These are phyloP conservation scores for Diprion similis DNA, from an alignment of 1,140 invertebrate species.

Conservation along the genomic window DNA sequence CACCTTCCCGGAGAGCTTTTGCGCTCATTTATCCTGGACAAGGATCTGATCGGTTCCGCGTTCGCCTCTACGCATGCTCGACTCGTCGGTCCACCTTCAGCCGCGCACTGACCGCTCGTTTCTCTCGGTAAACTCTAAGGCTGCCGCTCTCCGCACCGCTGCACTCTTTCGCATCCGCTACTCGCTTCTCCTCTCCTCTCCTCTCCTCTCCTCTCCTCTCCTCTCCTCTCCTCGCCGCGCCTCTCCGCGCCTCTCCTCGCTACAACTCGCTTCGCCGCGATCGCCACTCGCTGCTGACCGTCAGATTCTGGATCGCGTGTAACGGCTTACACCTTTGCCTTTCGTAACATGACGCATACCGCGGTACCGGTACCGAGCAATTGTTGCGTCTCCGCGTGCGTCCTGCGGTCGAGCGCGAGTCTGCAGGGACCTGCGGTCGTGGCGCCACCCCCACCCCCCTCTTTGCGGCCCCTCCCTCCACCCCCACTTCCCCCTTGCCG, in stretches of 20 bases:
- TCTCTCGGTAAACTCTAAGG: constrained; percentile 22
- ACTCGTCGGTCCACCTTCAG: constrained; percentile 32
- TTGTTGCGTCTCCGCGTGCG: constrained; percentile 51
- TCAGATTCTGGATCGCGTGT: too few relatives aligned
- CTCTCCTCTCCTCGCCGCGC: too few relatives aligned
- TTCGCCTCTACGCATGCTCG: constrained; percentile 34
- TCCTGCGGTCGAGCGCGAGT: constrained; percentile 52
- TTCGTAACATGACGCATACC: background rate
- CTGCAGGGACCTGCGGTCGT: constrained; percentile 50
- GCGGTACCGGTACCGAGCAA: background rate
- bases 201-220: too few relatives aligned
- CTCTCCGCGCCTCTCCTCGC: too few relatives aligned
- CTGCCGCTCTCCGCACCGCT: constrained; percentile 28
- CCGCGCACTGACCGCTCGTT: constrained; percentile 45
- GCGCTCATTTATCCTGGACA: too few relatives aligned
- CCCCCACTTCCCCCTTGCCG: constrained; percentile 32
- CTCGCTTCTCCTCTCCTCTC: constrained; percentile 15
- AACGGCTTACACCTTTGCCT: background rate
- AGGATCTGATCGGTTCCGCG: too few relatives aligned
- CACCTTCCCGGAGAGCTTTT: too few relatives aligned
- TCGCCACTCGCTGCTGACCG: too few relatives aligned
- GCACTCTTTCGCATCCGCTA: constrained; percentile 10
- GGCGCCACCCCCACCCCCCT: constrained; percentile 56
- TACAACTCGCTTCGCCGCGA: too few relatives aligned
- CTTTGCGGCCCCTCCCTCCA: constrained; percentile 38